These are phyloP conservation scores for Idaea aversata DNA, from an alignment of 2,888 invertebrate genomes.

Conservation along the genomic window DNA sequence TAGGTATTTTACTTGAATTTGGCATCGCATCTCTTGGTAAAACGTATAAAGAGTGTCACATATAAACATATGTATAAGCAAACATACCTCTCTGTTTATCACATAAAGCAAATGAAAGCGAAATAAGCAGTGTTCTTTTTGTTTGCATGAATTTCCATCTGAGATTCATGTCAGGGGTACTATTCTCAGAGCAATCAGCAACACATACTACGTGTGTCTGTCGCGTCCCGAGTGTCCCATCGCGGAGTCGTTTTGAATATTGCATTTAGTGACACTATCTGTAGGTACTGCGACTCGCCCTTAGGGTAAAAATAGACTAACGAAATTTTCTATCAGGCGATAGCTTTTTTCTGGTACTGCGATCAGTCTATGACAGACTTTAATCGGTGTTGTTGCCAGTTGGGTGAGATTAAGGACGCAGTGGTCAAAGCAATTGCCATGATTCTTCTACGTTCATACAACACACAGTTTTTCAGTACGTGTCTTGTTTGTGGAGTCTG, in stretches of 20 bases:
- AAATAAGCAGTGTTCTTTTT: slow-evolving; percentile 37
- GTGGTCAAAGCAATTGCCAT: no score
- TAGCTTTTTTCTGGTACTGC: background rate
- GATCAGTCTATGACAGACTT: no score
- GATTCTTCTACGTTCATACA: no score
- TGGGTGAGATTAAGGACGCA: no score
- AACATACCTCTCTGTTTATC: slow-evolving; percentile 10
- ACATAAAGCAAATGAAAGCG: slow-evolving; percentile 24
- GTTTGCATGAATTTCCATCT: slow-evolving; percentile 43
- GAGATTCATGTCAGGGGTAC: slow-evolving; percentile 57
- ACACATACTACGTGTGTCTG: slow-evolving; percentile 56
- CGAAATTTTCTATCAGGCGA: background rate
- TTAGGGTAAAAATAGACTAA: background rate
- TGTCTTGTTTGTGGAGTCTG: no score
- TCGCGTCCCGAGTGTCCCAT: slow-evolving; percentile 57
- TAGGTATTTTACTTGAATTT: background rate
- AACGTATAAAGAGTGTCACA: slow-evolving; percentile 7
- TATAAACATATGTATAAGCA: slow-evolving; percentile 4
- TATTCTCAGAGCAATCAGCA: slow-evolving; percentile 68
- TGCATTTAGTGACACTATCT: slow-evolving; percentile 62
- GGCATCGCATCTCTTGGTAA: background rate
- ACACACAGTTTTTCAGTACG: no score
- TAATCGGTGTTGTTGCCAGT: no score
- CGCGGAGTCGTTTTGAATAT: slow-evolving; percentile 68
- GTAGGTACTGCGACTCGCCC: slow-evolving; percentile 24